Base-by-base conservation (phyloP, 37 sponge, comb jelly and placozoan species). In the Cliona cf. orientalis region DNA sequence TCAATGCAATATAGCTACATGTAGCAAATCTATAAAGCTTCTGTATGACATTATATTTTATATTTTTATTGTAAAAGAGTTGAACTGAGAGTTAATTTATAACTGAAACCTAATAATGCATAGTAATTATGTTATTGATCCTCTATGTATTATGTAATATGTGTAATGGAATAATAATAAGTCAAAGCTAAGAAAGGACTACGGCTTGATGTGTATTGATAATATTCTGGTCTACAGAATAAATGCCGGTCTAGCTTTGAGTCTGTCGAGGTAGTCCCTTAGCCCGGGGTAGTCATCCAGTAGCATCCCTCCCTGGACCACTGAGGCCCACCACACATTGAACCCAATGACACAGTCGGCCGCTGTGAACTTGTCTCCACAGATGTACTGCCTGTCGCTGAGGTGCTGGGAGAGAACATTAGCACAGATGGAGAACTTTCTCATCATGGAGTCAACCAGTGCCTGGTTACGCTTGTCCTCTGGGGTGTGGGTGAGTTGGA, bases 271-370 rank as follows among this genome's bases (percentile, higher is more conserved):
- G 33, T 89, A 89, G 22, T 71, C 53, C 19, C 56, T 12, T 17
- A 89, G 74, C 26, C 71, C 83, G 5, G 89, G 89, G 58, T 78
- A 83, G 33, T 89, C 84, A 61, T 89, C 43, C 39, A 89, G 59
- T 14, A 89, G 67, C 5, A 9, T 59, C 19, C 89, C 89, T 11
- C 46, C 64, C 25, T 89, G 63, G 21, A 89, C 79, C 21, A 83
- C 80, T 3, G 78, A 71, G 0, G 89, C 89, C 89, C 89, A 89
- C 89, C 89, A 89, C 17, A 89, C 73, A 43, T 89, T 89, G 56
- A 62, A 89, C 40, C 89, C 89, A 42, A 89, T 31, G 39, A 89
- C 84, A 72, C 89, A 89, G 33, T 89, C 89, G 0, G 84, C 89
- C 0, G 89, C 84, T 5, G 89, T 89, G 66, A 89, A 83, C 67